These are phyloP conservation scores for Saxidomus purpurata DNA, from an alignment of 1,140 invertebrate species.

Conservation along the genomic window DNA sequence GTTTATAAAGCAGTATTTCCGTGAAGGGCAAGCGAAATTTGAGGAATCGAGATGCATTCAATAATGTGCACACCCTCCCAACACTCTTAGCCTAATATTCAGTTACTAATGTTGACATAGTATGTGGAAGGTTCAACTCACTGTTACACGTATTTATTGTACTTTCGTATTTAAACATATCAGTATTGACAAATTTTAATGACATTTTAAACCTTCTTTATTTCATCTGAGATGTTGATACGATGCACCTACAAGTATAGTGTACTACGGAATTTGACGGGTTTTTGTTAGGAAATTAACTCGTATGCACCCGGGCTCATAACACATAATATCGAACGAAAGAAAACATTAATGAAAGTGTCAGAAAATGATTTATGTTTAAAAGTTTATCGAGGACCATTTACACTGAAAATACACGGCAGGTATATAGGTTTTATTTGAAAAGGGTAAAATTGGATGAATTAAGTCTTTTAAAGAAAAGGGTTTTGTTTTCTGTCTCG, in stretches of 20 bases:
- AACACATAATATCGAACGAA: background rate
- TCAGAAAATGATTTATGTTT: conserved; percentile 3
- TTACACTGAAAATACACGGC: background rate
- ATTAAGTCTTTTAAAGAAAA: too few relatives aligned
- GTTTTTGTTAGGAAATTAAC: conserved; percentile 22
- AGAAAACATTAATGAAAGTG: conserved; percentile 39
- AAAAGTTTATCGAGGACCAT: background rate
- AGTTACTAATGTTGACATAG: too few relatives aligned
- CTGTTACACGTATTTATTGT: too few relatives aligned
- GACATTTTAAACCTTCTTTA: conserved; percentile 1
- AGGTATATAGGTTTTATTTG: background rate
- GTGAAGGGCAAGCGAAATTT: too few relatives aligned
- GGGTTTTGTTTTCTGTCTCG: too few relatives aligned
- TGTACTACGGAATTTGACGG: background rate
- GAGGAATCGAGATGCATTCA: too few relatives aligned
- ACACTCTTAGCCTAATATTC: too few relatives aligned
- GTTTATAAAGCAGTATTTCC: too few relatives aligned
- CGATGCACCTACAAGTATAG: background rate
- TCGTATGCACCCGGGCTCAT: conserved; percentile 9
- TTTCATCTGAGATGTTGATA: background rate
- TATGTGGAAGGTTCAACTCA: too few relatives aligned
- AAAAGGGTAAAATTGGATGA: too few relatives aligned
- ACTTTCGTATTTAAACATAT: too few relatives aligned
- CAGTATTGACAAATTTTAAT: conserved; percentile 17
- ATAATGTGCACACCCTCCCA: too few relatives aligned